Evolutionary conservation across 1,140 invertebrate species (phyloP), one percentile per base, ranked within the genome.

Genomic region (Zaprionus kolodkinae): DNA sequence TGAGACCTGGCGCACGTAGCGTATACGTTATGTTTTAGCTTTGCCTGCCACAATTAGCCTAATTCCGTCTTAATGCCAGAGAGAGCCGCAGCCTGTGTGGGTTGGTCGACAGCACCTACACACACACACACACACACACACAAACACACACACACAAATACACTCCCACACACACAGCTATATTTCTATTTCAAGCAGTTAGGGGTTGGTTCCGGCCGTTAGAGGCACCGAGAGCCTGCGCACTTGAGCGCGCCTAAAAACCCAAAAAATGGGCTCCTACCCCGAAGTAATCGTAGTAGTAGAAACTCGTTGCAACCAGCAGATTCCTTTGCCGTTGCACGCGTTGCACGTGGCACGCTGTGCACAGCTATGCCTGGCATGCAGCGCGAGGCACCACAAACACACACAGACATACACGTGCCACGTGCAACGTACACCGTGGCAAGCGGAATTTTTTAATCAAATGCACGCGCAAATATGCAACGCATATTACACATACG

Each of bases 81-180:
- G 13, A 13, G 38, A 30, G 27, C 27, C 40, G n/a, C 15, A n/a
- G 13, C 38, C 54, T 88, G 82, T 86, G 85, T 88, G 85, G 85
- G 85, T 89, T 88, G 85, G 85, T 84, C 84, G 68, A 72, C 75
- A 67, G 84, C 84, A 70, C 84, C 85, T 87, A 87, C 84, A 87
- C 76, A 45, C 43, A 66, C 59, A 57, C 50, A 70, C 69, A 72
- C 66, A 15, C 67, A 48, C 27, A 52, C 43, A 50, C 84, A 68
- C 84, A 80, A 83, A 88, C 84, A 83, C 76, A 45, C 43, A 66
- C 59, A 38, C 12, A 12, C 12, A 21, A n/a, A n/a, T 40, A 50
- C 35, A 55, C 70, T 13, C 36, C 55, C 59, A 61, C 36, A 54
- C 15, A 62, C 36, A 60, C 27, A 13, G 45, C 38, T 30, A 27